phyloP scores from a whole-genome alignment of 1,140 invertebrate genomes.

The Apis cerana region DNA sequence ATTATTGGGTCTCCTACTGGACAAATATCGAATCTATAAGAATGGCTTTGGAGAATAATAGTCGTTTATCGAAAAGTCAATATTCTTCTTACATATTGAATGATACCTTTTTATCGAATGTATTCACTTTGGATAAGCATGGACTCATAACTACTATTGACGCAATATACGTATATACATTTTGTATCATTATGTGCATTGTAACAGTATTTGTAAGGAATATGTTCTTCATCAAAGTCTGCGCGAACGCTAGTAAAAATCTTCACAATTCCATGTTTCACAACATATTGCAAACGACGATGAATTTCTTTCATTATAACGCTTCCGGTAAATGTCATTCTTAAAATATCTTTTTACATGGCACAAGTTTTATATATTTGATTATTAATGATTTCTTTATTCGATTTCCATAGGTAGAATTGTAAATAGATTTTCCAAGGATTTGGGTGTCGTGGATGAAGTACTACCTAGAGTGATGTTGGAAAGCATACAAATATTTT shows the following conservation, averaged over 20 bases:
- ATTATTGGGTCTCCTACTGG: slow-evolving; percentile 93
- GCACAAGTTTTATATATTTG: not conserved
- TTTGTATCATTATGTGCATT: slow-evolving; percentile 73
- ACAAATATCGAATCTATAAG: slow-evolving; percentile 79
- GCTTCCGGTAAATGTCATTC: slow-evolving; percentile 84
- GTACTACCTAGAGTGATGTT: slow-evolving; percentile 86
- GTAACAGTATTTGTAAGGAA: slow-evolving; percentile 83
- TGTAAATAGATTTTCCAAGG: slow-evolving; percentile 91
- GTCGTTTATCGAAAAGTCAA: fast-evolving
- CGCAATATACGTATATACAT: slow-evolving; percentile 78
- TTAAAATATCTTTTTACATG: not conserved
- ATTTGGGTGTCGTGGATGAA: slow-evolving; percentile 92
- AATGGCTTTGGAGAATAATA: not conserved
- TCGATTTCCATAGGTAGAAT: slow-evolving; percentile 82
- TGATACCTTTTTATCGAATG: slow-evolving; percentile 35
- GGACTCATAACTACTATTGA: slow-evolving; percentile 60
- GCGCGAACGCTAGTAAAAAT: slow-evolving; percentile 89
- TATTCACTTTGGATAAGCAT: slow-evolving; percentile 62
- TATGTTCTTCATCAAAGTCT: slow-evolving; percentile 89
- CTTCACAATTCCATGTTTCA: slow-evolving; percentile 93
- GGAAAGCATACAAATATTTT: slow-evolving; percentile 83
- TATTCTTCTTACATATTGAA: slow-evolving; percentile 35
- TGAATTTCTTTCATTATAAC: slow-evolving; percentile 93
- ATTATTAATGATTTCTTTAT: not conserved
- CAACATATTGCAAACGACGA: slow-evolving; percentile 87